phyloP scores from a whole-genome alignment of 2,797 vertebrate genomes.

The Paratrypauchen microcephalus region DNA sequence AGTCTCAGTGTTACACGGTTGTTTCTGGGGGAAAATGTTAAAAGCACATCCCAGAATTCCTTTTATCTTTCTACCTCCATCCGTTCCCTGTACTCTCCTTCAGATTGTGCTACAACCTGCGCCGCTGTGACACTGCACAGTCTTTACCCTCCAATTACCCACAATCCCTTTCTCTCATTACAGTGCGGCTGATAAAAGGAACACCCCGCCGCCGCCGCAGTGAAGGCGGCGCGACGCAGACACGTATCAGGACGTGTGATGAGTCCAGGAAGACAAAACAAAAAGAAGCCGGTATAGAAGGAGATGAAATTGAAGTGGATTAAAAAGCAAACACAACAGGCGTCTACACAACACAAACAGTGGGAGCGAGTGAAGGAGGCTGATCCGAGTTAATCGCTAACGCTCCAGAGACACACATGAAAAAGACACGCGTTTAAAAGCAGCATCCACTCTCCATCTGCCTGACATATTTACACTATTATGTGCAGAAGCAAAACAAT shows the following conservation, averaged over 20 bases:
- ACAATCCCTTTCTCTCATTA: slow-evolving; percentile 66
- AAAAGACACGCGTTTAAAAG: slow-evolving; percentile 70
- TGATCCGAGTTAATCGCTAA: slow-evolving; percentile 54
- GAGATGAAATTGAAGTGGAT: slow-evolving; percentile 68
- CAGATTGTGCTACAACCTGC: slow-evolving; percentile 59
- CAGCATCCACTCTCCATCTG: slow-evolving; percentile 64
- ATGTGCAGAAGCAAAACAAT: slow-evolving; percentile 61
- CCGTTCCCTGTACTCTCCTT: slow-evolving; percentile 3
- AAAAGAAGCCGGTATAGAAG: slow-evolving; percentile 35
- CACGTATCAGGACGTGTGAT: slow-evolving; percentile 31
- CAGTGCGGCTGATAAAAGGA: slow-evolving; percentile 49
- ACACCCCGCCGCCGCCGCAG: slow-evolving; percentile 63
- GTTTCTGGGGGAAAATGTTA: slow-evolving; percentile 9
- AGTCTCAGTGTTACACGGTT: no score
- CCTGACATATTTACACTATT: slow-evolving; percentile 80
- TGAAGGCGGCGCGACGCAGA: slow-evolving; percentile 58
- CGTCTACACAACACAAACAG: slow-evolving; percentile 64
- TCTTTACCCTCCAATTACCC: slow-evolving; percentile 79
- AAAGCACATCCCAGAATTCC: slow-evolving; percentile 35
- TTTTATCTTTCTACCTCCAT: slow-evolving; percentile 25
- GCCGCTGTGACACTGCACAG: slow-evolving; percentile 65
- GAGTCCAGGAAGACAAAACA: slow-evolving; percentile 40
- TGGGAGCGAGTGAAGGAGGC: slow-evolving; percentile 48
- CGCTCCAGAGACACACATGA: slow-evolving; percentile 64
- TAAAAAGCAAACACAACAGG: slow-evolving; percentile 74